Conservation (phyloP, 2,888 invertebrate genomes). For the Tinea semifulvella region DNA sequence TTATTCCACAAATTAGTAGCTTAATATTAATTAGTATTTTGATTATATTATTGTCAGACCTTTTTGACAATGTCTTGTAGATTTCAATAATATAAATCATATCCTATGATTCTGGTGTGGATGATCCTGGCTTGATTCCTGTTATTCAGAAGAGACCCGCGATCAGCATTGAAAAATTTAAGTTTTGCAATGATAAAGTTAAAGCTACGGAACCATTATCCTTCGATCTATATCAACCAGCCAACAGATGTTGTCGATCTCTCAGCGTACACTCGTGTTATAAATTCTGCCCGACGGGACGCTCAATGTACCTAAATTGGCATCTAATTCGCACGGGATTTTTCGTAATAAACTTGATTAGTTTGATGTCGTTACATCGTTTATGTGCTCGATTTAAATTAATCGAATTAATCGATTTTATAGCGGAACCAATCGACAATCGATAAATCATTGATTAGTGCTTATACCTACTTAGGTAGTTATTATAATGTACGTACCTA, state of each 20-base stretch:
- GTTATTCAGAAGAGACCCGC: too few species aligned
- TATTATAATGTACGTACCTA: too few species aligned
- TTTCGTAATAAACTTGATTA: constrained; percentile 28
- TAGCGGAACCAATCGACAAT: not conserved
- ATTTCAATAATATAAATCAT: too few species aligned
- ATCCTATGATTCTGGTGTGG: too few species aligned
- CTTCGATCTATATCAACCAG: constrained; percentile 27
- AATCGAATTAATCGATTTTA: not conserved
- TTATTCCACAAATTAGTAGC: too few species aligned
- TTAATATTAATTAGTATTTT: too few species aligned
- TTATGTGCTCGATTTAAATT: constrained; percentile 10
- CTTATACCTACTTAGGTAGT: too few species aligned
- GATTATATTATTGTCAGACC: too few species aligned
- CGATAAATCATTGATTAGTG: not conserved
- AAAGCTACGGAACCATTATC: constrained; percentile 26
- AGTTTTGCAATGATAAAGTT: not conserved
- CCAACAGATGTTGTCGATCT: constrained; percentile 6
- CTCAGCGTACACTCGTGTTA: constrained; percentile 34
- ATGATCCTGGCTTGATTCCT: too few species aligned
- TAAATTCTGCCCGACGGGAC: constrained; percentile 29
- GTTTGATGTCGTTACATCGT: constrained; percentile 7
- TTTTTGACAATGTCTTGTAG: too few species aligned
- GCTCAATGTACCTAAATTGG: constrained; percentile 24
- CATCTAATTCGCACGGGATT: constrained; percentile 28
- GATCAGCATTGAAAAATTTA: too few species aligned